Percentiles rank a stretch among this genome's conserved stretches.
phyloP scores from a whole-genome alignment of 2,888 invertebrate genomes.

The Agrotis clavis region DNA sequence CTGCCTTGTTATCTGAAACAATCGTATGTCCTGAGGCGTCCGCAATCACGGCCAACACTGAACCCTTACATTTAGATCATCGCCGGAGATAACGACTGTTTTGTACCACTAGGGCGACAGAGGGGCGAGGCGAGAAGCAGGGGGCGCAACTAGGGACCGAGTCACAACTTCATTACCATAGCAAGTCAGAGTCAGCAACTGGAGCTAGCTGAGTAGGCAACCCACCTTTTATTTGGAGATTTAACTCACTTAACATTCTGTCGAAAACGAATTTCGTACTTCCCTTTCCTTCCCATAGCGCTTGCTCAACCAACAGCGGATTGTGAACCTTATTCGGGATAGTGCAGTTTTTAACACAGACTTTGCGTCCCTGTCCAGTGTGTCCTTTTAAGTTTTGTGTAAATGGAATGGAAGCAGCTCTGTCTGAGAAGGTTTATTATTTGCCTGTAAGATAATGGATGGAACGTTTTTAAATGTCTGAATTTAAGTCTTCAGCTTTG shows the following conservation, averaged over 20 bases:
- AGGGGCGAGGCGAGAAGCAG: slow-evolving; percentile 46
- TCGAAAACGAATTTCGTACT: slow-evolving; percentile 80
- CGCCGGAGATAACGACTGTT: slow-evolving; percentile 82
- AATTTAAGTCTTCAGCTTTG: slow-evolving; percentile 10
- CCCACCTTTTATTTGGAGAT: slow-evolving; percentile 88
- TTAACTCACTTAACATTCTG: slow-evolving; percentile 88
- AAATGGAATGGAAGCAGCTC: slow-evolving; percentile 31
- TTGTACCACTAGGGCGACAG: slow-evolving; percentile 53
- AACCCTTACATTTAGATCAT: slow-evolving; percentile 84
- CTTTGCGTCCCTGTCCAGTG: slow-evolving; percentile 27
- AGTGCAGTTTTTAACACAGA: slow-evolving; percentile 48
- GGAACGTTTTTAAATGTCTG: slow-evolving; percentile 11
- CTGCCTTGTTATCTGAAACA: slow-evolving; percentile 76
- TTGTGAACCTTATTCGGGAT: slow-evolving; percentile 45
- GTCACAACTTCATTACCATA: slow-evolving; percentile 83
- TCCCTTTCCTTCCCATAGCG: slow-evolving; percentile 72
- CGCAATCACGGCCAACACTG: slow-evolving; percentile 77
- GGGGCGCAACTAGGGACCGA: slow-evolving; percentile 67
- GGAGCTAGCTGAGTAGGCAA: slow-evolving; percentile 77
- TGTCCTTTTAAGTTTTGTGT: slow-evolving; percentile 37
- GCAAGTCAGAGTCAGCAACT: slow-evolving; percentile 78
- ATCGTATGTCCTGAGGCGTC: slow-evolving; percentile 82
- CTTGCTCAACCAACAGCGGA: slow-evolving; percentile 37
- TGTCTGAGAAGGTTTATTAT: slow-evolving; percentile 20
- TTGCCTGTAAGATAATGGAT: slow-evolving; percentile 22